Evolutionary conservation across 2,888 invertebrate genomes (phyloP), one percentile per base, ranked within the genome.

Genomic region (Embidobia sp.): DNA sequence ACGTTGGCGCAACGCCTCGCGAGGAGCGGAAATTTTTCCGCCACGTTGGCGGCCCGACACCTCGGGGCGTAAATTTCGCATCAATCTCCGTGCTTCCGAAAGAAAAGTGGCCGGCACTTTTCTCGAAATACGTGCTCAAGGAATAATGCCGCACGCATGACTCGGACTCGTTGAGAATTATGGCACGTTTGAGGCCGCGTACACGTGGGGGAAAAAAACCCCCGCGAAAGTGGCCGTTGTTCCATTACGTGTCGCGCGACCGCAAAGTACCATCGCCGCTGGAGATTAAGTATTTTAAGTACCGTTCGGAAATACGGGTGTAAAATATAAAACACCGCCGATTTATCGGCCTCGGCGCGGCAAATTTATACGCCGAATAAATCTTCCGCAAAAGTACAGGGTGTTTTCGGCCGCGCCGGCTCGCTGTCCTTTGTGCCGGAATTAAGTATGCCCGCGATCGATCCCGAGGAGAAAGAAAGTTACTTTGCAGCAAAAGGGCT

Each of bases 51-150:
- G 6, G 15, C 13, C 2, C 8, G 15, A 49, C 31, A 33, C 11
- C 26, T 3, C 8, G 10, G 16, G 26, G 11, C 13, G 46, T 46
- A 51, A 55, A 49, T 64, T 51, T 64, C 31, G 42, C 22, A 29
- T 31, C 29, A 74, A 77, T 80, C 74, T 79, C 77, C 80, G 81
- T 85, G 85, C 82, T 84, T 85, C 85, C 83, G 82, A 80, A 83
- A 82, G 81, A 78, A 81, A 81, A 82, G 81, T 82, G 81, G 37
- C 22, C 18, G 51, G 11, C 57, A 61, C 57, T 64, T 63, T 69
- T 31, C 29, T 26, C 10, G 8, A 37, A 51, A 15, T 44, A 40
- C 37, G 31, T 42, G 33, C 33, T 37, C 7, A 29, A 13, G 7
- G 13, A 13, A 27, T 44, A 57, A 57, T 42, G 4, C 19, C 22